These are phyloP conservation scores for Scleropages formosus DNA, from an alignment of 2,797 vertebrate genomes.

Conservation along the genomic window DNA sequence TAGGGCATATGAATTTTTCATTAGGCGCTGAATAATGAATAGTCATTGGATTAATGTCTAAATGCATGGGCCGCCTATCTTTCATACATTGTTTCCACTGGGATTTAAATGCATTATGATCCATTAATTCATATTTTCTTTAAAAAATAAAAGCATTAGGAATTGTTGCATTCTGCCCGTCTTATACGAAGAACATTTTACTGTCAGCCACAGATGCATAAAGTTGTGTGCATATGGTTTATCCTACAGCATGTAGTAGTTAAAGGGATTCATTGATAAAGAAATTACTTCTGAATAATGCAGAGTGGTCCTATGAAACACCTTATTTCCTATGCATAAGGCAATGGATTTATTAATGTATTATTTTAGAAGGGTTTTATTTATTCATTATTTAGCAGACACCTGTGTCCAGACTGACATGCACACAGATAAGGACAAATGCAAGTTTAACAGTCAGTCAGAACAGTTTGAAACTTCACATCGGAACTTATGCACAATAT, in stretches of 20 bases:
- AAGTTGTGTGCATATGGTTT: conserved; percentile 30
- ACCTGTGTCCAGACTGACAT: neutral
- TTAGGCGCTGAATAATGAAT: conserved; percentile 71
- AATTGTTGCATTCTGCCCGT: conserved; percentile 52
- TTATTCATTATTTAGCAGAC: conserved; percentile 13
- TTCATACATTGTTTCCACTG: conserved; percentile 50
- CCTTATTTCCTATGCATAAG: neutral
- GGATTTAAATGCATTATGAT: conserved; percentile 49
- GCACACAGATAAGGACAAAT: neutral
- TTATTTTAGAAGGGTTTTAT: conserved; percentile 10
- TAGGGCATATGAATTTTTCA: conserved; percentile 70
- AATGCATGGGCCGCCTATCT: conserved; percentile 65
- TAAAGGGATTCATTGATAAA: neutral
- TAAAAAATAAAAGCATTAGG: conserved; percentile 43
- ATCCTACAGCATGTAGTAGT: neutral
- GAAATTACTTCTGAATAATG: neutral
- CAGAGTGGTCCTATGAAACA: neutral
- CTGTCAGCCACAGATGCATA: conserved; percentile 53
- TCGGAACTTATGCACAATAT: no score
- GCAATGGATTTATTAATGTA: neutral
- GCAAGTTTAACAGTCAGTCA: no score
- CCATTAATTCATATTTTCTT: conserved; percentile 65
- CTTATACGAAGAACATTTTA: conserved; percentile 54
- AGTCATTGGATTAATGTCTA: conserved; percentile 69
- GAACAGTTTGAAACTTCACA: no score